Evolutionary conservation across 1,140 invertebrate genomes (phyloP).

Genomic region (Drosophila baimaii): DNA sequence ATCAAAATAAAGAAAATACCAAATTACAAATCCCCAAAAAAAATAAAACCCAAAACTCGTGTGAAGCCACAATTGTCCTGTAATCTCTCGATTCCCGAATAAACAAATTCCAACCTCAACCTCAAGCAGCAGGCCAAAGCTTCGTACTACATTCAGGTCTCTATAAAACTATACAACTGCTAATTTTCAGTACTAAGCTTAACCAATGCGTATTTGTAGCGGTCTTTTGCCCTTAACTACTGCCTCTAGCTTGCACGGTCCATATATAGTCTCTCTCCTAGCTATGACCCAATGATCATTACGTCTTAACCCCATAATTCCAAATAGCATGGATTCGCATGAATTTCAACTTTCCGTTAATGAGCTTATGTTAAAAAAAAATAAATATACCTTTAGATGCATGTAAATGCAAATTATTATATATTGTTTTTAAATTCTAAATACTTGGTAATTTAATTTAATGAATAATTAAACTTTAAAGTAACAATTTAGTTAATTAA

Average conservation of each 20-base stretch:
- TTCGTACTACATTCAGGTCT: constrained; percentile 25
- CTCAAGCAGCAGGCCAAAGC: constrained; percentile 25
- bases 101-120: constrained; percentile 2
- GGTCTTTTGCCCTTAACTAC: neutral
- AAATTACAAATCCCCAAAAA: constrained; percentile 23
- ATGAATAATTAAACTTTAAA: too few relatives aligned
- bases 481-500: too few relatives aligned
- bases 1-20: constrained; percentile 30
- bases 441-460: too few relatives aligned
- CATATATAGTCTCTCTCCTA: neutral
- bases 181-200: constrained; percentile 13
- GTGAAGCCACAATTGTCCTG: constrained; percentile 32
- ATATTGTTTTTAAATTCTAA: too few relatives aligned
- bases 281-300: too few relatives aligned
- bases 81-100: constrained; percentile 16
- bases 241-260: constrained; percentile 18
- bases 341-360: neutral
- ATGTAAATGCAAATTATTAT: too few relatives aligned
- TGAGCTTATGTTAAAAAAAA: neutral
- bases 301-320: neutral
- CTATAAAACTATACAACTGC: constrained; percentile 27
- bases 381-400: neutral
- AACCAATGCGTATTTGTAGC: constrained; percentile 20
- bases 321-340: constrained; percentile 13
- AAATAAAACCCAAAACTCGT: constrained; percentile 1